Percentiles rank a stretch among this genome's conserved stretches.
Evolutionary conservation across 1,140 invertebrate genomes (phyloP).

Genomic region (Drosophila sechellia): DNA sequence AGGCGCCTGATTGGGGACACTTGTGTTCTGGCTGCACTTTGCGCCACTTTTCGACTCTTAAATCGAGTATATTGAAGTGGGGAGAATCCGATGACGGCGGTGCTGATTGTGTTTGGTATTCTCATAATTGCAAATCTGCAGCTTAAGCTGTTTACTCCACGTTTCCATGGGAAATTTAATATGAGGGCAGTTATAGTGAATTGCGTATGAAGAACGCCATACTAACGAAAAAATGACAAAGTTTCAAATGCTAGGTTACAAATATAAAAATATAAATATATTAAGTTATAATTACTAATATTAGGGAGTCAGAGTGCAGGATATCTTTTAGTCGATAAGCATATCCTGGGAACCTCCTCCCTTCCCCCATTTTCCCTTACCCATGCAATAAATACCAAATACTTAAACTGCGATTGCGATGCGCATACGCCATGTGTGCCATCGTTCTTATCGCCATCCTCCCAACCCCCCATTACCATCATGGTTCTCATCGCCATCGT

Average conservation of each 20-base stretch:
- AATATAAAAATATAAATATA: too few species aligned
- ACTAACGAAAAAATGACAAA: too few species aligned
- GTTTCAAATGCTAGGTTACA: too few species aligned
- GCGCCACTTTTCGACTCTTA: slow-evolving; percentile 21
- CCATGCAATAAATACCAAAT: slow-evolving; percentile 72
- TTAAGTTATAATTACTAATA: too few species aligned
- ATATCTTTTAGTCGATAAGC: neutral
- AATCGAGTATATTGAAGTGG: slow-evolving; percentile 18
- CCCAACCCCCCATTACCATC: slow-evolving; percentile 22
- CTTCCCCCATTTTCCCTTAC: neutral
- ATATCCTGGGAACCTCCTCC: neutral
- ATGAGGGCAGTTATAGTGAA: too few species aligned
- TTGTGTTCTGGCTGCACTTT: slow-evolving; percentile 29
- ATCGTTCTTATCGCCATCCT: slow-evolving; percentile 12
- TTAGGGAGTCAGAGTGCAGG: too few species aligned
- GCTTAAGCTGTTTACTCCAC: slow-evolving; percentile 24
- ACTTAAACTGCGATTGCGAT: slow-evolving; percentile 70
- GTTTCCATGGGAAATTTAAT: neutral
- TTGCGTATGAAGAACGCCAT: too few species aligned
- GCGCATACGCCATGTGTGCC: slow-evolving; percentile 64
- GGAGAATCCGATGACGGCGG: slow-evolving; percentile 14
- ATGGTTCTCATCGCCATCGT: slow-evolving; percentile 21
- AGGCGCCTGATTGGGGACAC: slow-evolving; percentile 27
- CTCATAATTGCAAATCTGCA: slow-evolving; percentile 65
- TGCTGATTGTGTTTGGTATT: slow-evolving; percentile 55